These are phyloP conservation scores for Darevskia nairensis DNA, from an alignment of 2,797 vertebrate genomes.

Conservation along the genomic window DNA sequence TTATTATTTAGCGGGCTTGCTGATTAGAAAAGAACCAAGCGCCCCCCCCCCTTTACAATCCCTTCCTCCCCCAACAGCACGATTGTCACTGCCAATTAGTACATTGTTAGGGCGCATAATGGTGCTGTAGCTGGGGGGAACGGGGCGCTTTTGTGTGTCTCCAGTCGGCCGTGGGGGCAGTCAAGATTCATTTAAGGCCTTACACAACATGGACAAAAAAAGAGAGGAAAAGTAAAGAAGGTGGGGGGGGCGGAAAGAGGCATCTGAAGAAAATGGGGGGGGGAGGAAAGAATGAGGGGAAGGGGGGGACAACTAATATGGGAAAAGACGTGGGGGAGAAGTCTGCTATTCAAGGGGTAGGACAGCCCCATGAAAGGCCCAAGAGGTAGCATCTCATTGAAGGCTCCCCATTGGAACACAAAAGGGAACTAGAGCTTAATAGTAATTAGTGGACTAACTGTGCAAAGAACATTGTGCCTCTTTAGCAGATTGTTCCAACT, in stretches of 20 bases:
- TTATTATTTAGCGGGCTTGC: slow-evolving; percentile 73
- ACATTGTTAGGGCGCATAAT: slow-evolving; percentile 92
- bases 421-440: slow-evolving; percentile 77
- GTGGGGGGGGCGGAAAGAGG: slow-evolving; percentile 58
- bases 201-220: slow-evolving; percentile 88
- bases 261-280: slow-evolving; percentile 49
- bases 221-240: slow-evolving; percentile 86
- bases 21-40: slow-evolving; percentile 86
- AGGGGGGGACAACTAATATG: slow-evolving; percentile 46
- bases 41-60: slow-evolving; percentile 72
- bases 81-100: slow-evolving; percentile 98
- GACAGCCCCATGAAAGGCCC: slow-evolving; percentile 79
- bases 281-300: slow-evolving; percentile 30
- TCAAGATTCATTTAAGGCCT: slow-evolving; percentile 95
- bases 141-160: slow-evolving; percentile 90
- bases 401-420: slow-evolving; percentile 75
- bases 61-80: slow-evolving; percentile 71
- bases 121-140: slow-evolving; percentile 91
- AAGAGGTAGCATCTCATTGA: slow-evolving; percentile 76
- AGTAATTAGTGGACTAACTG: slow-evolving; percentile 84
- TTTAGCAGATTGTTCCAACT: slow-evolving; percentile 73
- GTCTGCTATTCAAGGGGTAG: slow-evolving; percentile 74
- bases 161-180: slow-evolving; percentile 93
- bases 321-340: slow-evolving; percentile 36
- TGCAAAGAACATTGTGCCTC: slow-evolving; percentile 74